Base-by-base conservation (phyloP, 2,888 invertebrate genomes). In the Drosophila suboccidentalis region DNA sequence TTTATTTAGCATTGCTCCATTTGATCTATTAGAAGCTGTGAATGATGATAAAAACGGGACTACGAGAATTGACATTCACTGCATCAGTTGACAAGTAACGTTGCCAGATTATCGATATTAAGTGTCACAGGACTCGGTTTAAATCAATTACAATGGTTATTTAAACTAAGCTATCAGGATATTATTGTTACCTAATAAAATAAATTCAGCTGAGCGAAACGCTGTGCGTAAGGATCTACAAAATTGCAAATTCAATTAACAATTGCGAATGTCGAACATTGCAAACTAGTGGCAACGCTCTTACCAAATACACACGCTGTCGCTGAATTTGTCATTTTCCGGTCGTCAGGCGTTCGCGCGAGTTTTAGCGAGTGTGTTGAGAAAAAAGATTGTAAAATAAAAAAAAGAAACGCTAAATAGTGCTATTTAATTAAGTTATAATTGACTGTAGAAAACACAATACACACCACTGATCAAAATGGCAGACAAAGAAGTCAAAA, bases 401-500 rank as follows among this genome's bases (percentile, higher is more conserved):
- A 13, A 39, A 34, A 65, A 26, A n/a, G n/a, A 49, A 69, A 79
- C 53, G 62, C 62, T 46, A 46, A 77, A 75, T 64, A 74, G 85
- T 78, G 81, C 71, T 80, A 62, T 78, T 70, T 67, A 67, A 68
- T 65, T 78, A 81, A 82, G 70, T 77, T 78, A 39, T 75, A 77
- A 75, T 80, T 84, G 73, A 75, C 75, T 58, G 67, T 64, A 70
- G 57, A 75, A 73, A 73, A 43, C 15, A 74, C 19, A 74, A 43
- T 44, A 73, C 53, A 78, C 47, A 69, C 49, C 68, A 70, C 65
- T 54, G 62, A 58, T 65, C 47, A 82, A 55, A 87, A 94, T 94
- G 94, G 94, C 94, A 75, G 94, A 92, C 51, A 93, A 93, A 91
- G 94, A 95, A 94, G 91, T 91, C 70, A 95, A 95, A 92, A 94